A percentile compares a stretch with the other conserved stretches of the same genome.
These are phyloP conservation scores for Ptychochromis oligacanthus DNA, from an alignment of 2,113 vertebrate species.

Conservation along the genomic window DNA sequence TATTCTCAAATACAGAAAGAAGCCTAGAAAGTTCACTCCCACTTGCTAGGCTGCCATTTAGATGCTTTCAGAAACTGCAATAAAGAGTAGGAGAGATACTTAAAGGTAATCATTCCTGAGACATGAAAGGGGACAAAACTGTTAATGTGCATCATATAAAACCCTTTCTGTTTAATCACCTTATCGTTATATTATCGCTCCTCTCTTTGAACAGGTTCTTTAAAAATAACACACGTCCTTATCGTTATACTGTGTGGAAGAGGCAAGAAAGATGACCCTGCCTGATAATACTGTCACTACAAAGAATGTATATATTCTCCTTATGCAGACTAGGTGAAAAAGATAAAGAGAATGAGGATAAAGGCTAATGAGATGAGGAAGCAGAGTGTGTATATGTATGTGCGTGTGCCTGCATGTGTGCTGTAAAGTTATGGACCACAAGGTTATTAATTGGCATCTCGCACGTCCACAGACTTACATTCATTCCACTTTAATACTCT, in stretches of 20 bases:
- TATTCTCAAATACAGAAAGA: conserved; percentile 38
- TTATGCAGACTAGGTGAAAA: conserved; percentile 64
- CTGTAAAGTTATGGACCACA: conserved; percentile 54
- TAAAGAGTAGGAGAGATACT: conserved; percentile 60
- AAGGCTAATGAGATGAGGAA: conserved; percentile 74
- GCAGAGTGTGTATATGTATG: conserved; percentile 14
- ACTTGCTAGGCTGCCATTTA: conserved; percentile 47
- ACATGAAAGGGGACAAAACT: conserved; percentile 68
- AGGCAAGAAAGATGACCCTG: conserved; percentile 69
- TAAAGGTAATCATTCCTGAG: conserved; percentile 68
- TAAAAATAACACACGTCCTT: conserved; percentile 70
- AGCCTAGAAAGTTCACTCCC: conserved; percentile 52
- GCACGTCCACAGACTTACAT: conserved; percentile 50
- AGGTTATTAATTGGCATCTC: conserved; percentile 72
- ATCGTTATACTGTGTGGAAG: conserved; percentile 55
- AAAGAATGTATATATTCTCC: conserved; percentile 75
- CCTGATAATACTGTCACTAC: conserved; percentile 66
- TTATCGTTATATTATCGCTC: conserved; percentile 66
- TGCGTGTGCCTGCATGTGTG: neutral
- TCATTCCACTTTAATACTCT: conserved; percentile 39
- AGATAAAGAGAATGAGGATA: conserved; percentile 71
- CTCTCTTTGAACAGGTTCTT: conserved; percentile 71
- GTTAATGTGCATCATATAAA: conserved; percentile 75
- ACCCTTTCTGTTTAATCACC: conserved; percentile 68
- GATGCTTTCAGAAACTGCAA: conserved; percentile 62